Evolutionary conservation across 1,140 invertebrate species (phyloP).

Genomic region (Thaumatotibia leucotreta): DNA sequence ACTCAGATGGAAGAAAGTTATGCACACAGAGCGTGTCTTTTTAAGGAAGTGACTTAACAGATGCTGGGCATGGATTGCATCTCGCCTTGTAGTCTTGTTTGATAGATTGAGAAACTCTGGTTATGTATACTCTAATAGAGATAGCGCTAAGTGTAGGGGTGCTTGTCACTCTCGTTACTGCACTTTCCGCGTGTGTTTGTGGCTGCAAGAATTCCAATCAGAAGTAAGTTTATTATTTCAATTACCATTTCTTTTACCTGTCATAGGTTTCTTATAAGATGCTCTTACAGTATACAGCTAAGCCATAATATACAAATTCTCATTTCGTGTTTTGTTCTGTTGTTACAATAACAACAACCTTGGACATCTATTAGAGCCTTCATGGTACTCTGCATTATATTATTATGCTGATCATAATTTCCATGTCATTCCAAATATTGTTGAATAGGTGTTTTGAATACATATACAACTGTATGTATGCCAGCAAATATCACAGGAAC

Average conservation of each 20-base stretch:
- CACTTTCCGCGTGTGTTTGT: constrained; percentile 66
- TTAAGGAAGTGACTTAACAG: constrained; percentile 57
- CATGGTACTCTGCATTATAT: neutral
- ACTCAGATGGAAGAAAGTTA: constrained; percentile 68
- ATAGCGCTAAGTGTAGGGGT: constrained; percentile 62
- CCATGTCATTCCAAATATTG: neutral
- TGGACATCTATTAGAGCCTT: neutral
- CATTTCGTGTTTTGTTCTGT: neutral
- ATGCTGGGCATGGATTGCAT: constrained; percentile 44
- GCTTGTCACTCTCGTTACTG: constrained; percentile 57
- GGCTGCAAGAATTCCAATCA: constrained; percentile 73
- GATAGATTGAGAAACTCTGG: constrained; percentile 46
- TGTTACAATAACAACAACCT: neutral
- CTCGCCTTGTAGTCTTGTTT: constrained; percentile 22
- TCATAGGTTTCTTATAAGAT: neutral
- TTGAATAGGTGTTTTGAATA: too few relatives aligned
- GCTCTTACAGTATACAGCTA: neutral
- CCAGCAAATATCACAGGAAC: too few relatives aligned
- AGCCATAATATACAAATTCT: neutral
- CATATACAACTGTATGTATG: too few relatives aligned
- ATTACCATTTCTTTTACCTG: neutral
- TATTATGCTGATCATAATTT: neutral
- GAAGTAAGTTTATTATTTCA: constrained; percentile 56
- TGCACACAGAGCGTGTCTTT: constrained; percentile 42
- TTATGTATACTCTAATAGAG: constrained; percentile 69